Evolutionary conservation across 2,797 vertebrate species (phyloP).

Genomic region (Aldrovandia affinis): DNA sequence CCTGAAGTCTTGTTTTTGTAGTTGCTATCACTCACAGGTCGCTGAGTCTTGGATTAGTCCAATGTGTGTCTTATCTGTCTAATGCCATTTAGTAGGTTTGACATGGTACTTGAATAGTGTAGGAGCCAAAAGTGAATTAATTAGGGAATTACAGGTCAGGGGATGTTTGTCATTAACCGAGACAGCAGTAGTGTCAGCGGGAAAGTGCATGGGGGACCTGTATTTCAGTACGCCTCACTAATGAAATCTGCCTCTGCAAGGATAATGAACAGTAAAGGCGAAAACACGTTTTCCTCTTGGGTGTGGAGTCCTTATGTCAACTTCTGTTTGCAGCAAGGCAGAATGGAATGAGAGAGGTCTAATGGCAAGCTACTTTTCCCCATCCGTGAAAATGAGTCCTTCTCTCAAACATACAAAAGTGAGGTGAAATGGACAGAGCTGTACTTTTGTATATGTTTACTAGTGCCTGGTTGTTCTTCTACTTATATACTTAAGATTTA

Average conservation of each 20-base stretch:
- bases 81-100: constrained; percentile 43
- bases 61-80: neutral
- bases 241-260: neutral
- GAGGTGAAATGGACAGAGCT: too few species aligned
- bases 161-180: constrained; percentile 35
- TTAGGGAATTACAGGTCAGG: constrained; percentile 42
- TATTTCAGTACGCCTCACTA: neutral
- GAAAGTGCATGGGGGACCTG: neutral
- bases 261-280: neutral
- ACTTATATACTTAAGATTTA: neutral
- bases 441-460: neutral
- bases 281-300: neutral
- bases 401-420: neutral
- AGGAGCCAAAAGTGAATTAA: constrained; percentile 45
- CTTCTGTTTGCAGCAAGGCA: neutral
- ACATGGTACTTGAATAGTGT: constrained; percentile 33
- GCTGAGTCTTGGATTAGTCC: neutral
- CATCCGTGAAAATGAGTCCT: neutral
- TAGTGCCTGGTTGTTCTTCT: neutral
- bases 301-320: constrained; percentile 2
- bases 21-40: neutral
- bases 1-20: neutral
- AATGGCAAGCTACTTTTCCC: neutral
- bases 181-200: neutral
- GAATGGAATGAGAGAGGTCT: neutral